Base-by-base conservation (phyloP, 1,140 invertebrate genomes). In the Vollenhovia emeryi region DNA sequence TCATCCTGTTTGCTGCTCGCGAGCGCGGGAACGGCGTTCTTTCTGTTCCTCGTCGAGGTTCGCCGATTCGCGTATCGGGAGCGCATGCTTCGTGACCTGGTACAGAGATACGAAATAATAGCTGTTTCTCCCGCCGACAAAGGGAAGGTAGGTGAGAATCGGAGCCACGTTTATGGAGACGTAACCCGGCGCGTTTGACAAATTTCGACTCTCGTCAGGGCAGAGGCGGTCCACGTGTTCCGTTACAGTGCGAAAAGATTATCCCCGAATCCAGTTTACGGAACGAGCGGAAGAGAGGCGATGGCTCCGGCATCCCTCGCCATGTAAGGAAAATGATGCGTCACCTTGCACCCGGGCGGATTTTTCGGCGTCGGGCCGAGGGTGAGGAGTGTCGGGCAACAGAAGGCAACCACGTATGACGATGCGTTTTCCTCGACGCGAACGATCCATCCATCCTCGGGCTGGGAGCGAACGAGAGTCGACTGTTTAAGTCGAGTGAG, bases 361-460 rank as follows among this genome's bases (percentile, higher is more conserved):
- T 79, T 57, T 71, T 71, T 74, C 62, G n/a, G n/a, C n/a, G n/a
- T n/a, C n/a, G 71, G 69, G 30, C 21, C 74, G 85, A 74, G 84
- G 79, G 62, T 73, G 18, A 73, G 55, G 21, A 57, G 52, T 84
- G 69, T 92, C 90, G 88, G 83, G 91, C 86, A 93, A 92, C 92
- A 90, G 89, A 92, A 94, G 92, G 91, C 89, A 91, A 90, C 89
- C 88, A 90, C 87, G 88, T 92, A 91, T 94, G 93, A 94, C 93
- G 86, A 13, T 89, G 93, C 93, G 85, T 87, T 92, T 94, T 94
- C 80, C 62, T 36, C 55, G 36, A 45, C 50, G 45, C 6, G n/a
- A 52, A 43, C 40, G 45, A 85, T 68, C 40, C 11, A 85, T 68
- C 40, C 11, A 24, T 48, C 36, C 21, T 7, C 40, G 21, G 36